Evolutionary conservation across 1,140 invertebrate genomes (phyloP).

Genomic region (Vollenhovia emeryi): DNA sequence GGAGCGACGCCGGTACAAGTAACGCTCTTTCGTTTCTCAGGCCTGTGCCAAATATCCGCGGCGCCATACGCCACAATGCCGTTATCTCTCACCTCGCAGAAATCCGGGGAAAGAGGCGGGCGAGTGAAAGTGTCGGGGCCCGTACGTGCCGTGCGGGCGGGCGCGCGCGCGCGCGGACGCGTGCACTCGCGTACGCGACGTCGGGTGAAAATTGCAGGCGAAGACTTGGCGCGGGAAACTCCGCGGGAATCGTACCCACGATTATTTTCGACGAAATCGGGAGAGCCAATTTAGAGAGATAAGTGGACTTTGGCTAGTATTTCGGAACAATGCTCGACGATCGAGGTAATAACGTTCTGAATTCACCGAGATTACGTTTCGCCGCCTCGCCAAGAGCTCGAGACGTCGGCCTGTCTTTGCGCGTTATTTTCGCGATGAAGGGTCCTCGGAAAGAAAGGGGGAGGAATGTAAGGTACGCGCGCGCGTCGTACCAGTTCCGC

Average conservation of each 20-base stretch:
- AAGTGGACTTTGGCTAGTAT: background rate
- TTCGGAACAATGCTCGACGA: background rate
- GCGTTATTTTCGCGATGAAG: slow-evolving; percentile 9
- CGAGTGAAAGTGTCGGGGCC: slow-evolving; percentile 32
- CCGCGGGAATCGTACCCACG: background rate
- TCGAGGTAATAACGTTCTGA: background rate
- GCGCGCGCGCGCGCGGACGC: background rate
- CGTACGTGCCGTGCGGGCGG: slow-evolving; percentile 1
- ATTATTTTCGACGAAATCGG: background rate
- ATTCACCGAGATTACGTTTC: background rate
- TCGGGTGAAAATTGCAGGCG: background rate
- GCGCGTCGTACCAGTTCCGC: slow-evolving; percentile 9
- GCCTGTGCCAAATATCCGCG: slow-evolving; percentile 45
- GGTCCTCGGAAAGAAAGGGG: background rate
- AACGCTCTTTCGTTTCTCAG: slow-evolving; percentile 30
- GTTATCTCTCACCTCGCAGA: slow-evolving; percentile 41
- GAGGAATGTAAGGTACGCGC: slow-evolving; percentile 11
- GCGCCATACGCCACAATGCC: background rate
- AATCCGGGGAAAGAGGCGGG: slow-evolving; percentile 30
- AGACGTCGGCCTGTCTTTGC: background rate
- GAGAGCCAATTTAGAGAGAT: background rate
- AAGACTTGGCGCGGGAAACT: background rate
- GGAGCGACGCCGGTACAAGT: background rate
- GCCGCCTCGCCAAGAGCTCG: background rate
- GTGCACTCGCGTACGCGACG: background rate